Evolutionary conservation across 2,888 invertebrate genomes (phyloP).

Genomic region (Fissipunctia ypsillon): DNA sequence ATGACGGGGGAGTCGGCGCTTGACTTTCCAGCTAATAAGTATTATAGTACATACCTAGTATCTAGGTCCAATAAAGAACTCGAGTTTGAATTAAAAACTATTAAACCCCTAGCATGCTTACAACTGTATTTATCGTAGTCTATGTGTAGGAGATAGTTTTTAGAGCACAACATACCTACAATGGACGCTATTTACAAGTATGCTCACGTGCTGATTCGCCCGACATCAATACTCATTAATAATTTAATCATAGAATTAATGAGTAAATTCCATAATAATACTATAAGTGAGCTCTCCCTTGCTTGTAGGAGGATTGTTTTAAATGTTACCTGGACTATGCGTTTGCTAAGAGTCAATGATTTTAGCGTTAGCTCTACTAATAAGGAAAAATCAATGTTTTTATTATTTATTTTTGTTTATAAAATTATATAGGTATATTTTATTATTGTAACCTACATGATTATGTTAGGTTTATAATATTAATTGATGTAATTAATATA

Average conservation of each 20-base stretch:
- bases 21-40: constrained; percentile 46
- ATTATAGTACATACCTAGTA: constrained; percentile 60
- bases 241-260: constrained; percentile 87
- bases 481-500: constrained; percentile 90
- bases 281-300: constrained; percentile 88
- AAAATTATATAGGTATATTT: constrained; percentile 90
- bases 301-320: constrained; percentile 88
- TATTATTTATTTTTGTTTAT: constrained; percentile 90
- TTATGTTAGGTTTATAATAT: constrained; percentile 90
- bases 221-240: constrained; percentile 83
- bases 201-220: constrained; percentile 75
- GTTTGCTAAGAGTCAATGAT: constrained; percentile 88
- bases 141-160: constrained; percentile 59
- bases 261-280: constrained; percentile 89
- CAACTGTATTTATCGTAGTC: constrained; percentile 57
- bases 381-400: constrained; percentile 89
- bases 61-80: constrained; percentile 55
- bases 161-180: constrained; percentile 58
- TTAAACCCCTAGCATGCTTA: constrained; percentile 54
- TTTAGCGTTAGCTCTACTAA: constrained; percentile 87
- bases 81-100: constrained; percentile 41
- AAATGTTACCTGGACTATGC: constrained; percentile 87
- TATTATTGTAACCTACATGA: constrained; percentile 90
- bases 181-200: constrained; percentile 42
- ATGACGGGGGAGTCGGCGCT: constrained; percentile 79